Evolutionary conservation across 2,888 invertebrate genomes (phyloP), one percentile per base, ranked within the genome.

Genomic region (Teinopalpus imperialis): DNA sequence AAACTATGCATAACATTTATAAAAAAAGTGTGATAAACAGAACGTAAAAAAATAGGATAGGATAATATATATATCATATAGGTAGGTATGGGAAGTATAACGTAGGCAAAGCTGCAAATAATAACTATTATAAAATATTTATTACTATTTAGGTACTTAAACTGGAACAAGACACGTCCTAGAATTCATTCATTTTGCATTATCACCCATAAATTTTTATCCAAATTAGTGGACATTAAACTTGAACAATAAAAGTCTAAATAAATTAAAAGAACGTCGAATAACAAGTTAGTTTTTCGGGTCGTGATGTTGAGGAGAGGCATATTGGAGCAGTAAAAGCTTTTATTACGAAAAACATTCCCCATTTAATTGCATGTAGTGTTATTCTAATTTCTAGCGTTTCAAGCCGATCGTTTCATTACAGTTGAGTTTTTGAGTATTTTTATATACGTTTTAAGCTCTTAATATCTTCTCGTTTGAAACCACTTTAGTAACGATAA

Each of bases 291-390:
- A 75, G 69, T 71, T 74, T 70, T 73, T 67, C n/a, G 63, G 68
- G 60, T 69, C 58, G 59, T 59, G 59, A 66, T 63, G 63, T 63
- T 80, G 81, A 87, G 65, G 71, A 71, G 73, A 73, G 57, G 64
- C 86, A 77, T 75, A 81, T 80, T 80, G 80, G 59, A 71, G 72
- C 65, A 69, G 67, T 85, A 75, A 85, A 82, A 70, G 53, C 46
- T 80, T 82, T 81, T 79, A 86, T 71, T 74, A 70, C 75, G 61
- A 62, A 66, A 75, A 74, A 74, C 79, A 76, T 79, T 77, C 68
- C 62, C 51, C 49, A 53, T 70, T 76, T 73, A 57, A 76, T 74
- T 63, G 64, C 63, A 48, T 66, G 56, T 63, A 61, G 30, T 51
- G 59, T 54, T 61, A 41, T 40, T 35, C 35, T 35, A 46, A 40